Evolutionary conservation across 2,797 vertebrate species (phyloP), one percentile per base, ranked within the genome.

Genomic region (Brotula barbata): DNA sequence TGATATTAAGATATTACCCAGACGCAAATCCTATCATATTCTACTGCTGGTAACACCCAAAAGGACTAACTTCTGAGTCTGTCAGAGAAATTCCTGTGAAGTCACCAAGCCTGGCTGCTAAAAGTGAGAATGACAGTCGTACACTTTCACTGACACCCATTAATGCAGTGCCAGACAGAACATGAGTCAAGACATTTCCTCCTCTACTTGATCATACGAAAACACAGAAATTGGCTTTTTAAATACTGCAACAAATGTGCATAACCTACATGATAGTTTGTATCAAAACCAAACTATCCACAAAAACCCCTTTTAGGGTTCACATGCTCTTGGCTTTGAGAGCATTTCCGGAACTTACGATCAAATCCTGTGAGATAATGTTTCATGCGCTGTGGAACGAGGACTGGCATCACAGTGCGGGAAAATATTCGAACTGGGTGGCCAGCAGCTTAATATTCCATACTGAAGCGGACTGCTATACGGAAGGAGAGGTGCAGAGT

Each of bases 71-170:
- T 15, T 53, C 33, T 34, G 28, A 17, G 8, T 58, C 55, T 34
- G n/a, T 42, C 39, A 25, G n/a, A 67, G 16, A 54, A 36, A 64
- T 39, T 34, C 3, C 14, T 39, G 39, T 47, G 31, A 39, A 39
- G 11, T 53, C 21, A 39, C 39, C 49, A 33, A 67, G 57, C 40
- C 37, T 50, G 53, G 39, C 41, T 45, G 69, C 57, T 58, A 48
- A 49, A 75, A 65, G 36, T 3, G n/a, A 71, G 55, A 69, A 5
- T 68, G 20, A 66, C 43, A 47, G 63, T 58, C 52, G 15, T 25
- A 41, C 50, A 73, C 39, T 55, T 45, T 36, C 61, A 55, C 11
- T 23, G 22, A 61, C 36, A 48, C 45, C 49, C 58, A 56, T 43
- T 15, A 58, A 19, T 22, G 55, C 8, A 6, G 40, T 12, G 54